phyloP scores from a whole-genome alignment of 2,797 vertebrate genomes.

The Trachurus trachurus region DNA sequence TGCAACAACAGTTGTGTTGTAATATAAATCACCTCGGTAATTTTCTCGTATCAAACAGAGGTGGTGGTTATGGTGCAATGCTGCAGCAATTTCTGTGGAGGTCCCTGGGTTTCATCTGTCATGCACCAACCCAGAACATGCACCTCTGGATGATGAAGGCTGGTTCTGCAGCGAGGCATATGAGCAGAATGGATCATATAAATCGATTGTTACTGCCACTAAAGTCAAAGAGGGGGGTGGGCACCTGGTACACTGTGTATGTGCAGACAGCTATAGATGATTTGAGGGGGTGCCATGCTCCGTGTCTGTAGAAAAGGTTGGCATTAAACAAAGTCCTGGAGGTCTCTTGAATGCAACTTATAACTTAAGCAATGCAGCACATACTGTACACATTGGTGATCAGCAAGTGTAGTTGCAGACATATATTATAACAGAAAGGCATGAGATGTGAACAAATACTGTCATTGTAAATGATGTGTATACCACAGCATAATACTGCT shows the following conservation, averaged over 20 bases:
- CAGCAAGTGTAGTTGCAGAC: not conserved
- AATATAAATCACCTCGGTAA: conserved; percentile 39
- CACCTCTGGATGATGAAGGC: conserved; percentile 69
- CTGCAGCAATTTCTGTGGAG: conserved; percentile 58
- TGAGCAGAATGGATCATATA: conserved; percentile 69
- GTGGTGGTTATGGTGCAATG: conserved; percentile 53
- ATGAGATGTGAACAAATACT: conserved; percentile 12
- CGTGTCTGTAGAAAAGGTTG: conserved; percentile 31
- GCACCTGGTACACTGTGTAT: conserved; percentile 41
- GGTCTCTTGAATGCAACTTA: conserved; percentile 14
- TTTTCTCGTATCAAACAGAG: conserved; percentile 41
- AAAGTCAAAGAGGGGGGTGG: conserved; percentile 40
- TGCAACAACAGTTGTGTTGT: conserved; percentile 38
- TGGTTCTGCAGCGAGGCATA: conserved; percentile 59
- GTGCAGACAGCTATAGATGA: conserved; percentile 48
- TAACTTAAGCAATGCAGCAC: not conserved
- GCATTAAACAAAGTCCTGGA: not conserved
- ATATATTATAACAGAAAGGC: not conserved
- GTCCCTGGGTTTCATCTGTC: conserved; percentile 64
- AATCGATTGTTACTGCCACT: conserved; percentile 69
- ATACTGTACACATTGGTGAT: not conserved
- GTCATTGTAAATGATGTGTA: conserved; percentile 11
- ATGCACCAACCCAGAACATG: conserved; percentile 58
- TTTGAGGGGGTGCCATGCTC: conserved; percentile 49
- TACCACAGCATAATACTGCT: conserved; percentile 14